These are phyloP conservation scores for Myotis planiceps DNA, from an alignment of 2,797 vertebrate genomes.

Conservation along the genomic window DNA sequence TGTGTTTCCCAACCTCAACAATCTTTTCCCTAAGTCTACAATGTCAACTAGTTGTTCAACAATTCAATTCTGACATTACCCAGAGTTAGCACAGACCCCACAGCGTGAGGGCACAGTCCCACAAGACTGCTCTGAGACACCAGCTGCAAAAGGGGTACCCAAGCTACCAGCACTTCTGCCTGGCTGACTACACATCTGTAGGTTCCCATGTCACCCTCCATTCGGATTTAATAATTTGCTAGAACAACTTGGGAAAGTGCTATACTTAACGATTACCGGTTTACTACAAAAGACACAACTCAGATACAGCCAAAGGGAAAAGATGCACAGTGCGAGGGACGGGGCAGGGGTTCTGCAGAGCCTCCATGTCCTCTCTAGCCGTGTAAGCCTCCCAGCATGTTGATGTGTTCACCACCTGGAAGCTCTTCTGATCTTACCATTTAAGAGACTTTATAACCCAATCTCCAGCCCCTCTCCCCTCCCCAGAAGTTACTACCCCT, in stretches of 20 bases:
- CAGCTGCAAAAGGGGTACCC: neutral
- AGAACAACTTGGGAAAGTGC: neutral
- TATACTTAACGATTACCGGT: neutral
- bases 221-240: neutral
- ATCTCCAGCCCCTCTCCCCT: neutral
- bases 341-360: neutral
- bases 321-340: too few species aligned
- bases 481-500: neutral
- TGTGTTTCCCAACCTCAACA: neutral
- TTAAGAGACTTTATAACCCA: neutral
- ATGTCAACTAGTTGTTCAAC: neutral
- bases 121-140: neutral
- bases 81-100: neutral
- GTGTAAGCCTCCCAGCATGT: neutral
- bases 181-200: neutral
- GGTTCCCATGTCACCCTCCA: neutral
- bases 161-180: neutral
- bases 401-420: neutral
- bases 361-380: neutral
- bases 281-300: neutral
- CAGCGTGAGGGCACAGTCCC: neutral
- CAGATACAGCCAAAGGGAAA: neutral
- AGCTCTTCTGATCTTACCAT: neutral
- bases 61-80: neutral
- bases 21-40: neutral